These are phyloP conservation scores for Calcarius lapponicus DNA, from an alignment of 2,797 vertebrate species.

Conservation along the genomic window DNA sequence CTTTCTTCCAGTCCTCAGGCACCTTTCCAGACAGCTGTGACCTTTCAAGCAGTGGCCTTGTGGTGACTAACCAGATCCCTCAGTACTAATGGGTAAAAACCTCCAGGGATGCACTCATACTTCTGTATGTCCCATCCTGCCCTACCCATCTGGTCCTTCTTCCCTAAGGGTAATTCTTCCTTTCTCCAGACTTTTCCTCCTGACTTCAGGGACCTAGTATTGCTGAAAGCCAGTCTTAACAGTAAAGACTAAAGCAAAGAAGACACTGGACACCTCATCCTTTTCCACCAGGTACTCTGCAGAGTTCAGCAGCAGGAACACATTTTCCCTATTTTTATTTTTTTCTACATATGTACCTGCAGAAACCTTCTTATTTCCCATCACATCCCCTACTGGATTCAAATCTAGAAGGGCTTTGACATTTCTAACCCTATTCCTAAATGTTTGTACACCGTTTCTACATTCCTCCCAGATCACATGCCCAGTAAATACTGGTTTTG, in stretches of 20 bases:
- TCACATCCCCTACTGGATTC: neutral
- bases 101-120: neutral
- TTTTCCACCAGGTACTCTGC: neutral
- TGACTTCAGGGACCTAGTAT: neutral
- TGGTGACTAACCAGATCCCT: neutral
- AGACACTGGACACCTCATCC: neutral
- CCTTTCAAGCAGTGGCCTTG: neutral
- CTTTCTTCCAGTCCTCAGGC: neutral
- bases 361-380: neutral
- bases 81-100: neutral
- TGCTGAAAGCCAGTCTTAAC: neutral
- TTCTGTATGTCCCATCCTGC: neutral
- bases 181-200: neutral
- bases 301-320: neutral
- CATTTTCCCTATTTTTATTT: neutral
- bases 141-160: neutral
- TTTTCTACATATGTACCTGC: neutral
- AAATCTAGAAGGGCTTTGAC: neutral
- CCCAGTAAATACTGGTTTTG: neutral
- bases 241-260: neutral
- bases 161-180: neutral
- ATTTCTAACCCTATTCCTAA: neutral
- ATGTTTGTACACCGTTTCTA: neutral
- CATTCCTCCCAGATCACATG: neutral
- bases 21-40: neutral